Base-by-base conservation (phyloP, 92 coral and sea anemone genomes). In the Siderastrea siderea region DNA sequence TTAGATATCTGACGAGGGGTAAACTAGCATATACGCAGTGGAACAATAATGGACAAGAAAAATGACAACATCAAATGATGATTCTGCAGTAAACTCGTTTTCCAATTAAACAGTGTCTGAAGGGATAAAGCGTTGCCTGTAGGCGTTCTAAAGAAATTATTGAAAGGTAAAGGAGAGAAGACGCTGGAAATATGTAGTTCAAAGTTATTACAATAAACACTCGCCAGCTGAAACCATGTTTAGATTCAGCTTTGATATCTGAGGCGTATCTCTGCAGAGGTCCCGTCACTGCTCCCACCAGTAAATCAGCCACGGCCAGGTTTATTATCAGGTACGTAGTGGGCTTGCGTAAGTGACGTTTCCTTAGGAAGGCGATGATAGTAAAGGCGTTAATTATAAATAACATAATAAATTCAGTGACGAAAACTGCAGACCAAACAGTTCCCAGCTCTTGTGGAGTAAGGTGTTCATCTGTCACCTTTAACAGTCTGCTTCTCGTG, bases 221-320 rank as follows among this genome's bases (percentile, higher is more conserved):
- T 43, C 13, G 71, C 14, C 13, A 67, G 43, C 61, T 38, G 8
- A 38, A 38, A 26, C 38, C 38, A 26, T 26, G 38, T 6, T 6
- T 5, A 67, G 71, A 12, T 17, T 43, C 26, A 54, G 16, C 68
- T 7, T 14, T 14, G 12, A 55, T 55, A 11, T 55, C 61, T 55
- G 12, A 14, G 61, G 8, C 8, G 61, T 7, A 55, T 55, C 8
- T 55, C 2, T 55, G 10, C 54, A 69, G 44, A 38, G 85, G 76
- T 8, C 14, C 53, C 6, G 76, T 52, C 8, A 81, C 19, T 6
- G 44, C 49, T 15, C 85, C 76, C 6, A 81, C 77, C 53, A 81
- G 38, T 1, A 81, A 76, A 68, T 81, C 77, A 3, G 67, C 85
- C 8, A 81, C 49, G 16, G 85, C 54, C 66, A 81, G 74, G 66